These are phyloP conservation scores for Silurus glanis DNA, from an alignment of 2,113 vertebrate genomes.

Conservation along the genomic window DNA sequence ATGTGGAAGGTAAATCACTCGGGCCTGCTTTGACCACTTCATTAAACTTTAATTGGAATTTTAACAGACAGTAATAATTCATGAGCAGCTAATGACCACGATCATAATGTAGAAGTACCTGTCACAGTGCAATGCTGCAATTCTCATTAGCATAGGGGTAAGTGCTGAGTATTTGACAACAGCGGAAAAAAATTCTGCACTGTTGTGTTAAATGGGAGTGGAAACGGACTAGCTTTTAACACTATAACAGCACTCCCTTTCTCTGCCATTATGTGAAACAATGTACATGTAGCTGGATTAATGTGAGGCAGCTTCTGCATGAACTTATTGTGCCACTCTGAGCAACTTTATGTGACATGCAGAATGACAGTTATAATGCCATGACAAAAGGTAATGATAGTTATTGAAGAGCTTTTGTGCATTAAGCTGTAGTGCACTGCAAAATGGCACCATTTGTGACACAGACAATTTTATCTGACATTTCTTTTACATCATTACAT, in stretches of 20 bases:
- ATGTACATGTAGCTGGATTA: conserved; percentile 37
- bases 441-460: conserved; percentile 31
- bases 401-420: conserved; percentile 32
- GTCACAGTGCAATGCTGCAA: conserved; percentile 47
- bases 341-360: neutral
- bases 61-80: conserved; percentile 50
- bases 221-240: neutral
- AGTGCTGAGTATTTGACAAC: conserved; percentile 50
- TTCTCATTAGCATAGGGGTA: conserved; percentile 44
- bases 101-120: conserved; percentile 46
- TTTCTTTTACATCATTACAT: conserved; percentile 23
- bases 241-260: neutral
- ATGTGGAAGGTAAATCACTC: conserved; percentile 55
- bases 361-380: conserved; percentile 29
- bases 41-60: conserved; percentile 58
- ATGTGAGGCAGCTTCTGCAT: conserved; percentile 20
- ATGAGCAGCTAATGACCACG: conserved; percentile 49
- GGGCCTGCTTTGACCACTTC: conserved; percentile 51
- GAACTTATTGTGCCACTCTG: neutral
- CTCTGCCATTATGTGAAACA: conserved; percentile 40
- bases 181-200: conserved; percentile 58
- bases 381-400: conserved; percentile 31
- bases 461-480: conserved; percentile 13
- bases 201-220: conserved; percentile 17
- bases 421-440: neutral